Evolutionary conservation across 2,797 vertebrate species (phyloP).

Genomic region (Knipowitschia caucasica): DNA sequence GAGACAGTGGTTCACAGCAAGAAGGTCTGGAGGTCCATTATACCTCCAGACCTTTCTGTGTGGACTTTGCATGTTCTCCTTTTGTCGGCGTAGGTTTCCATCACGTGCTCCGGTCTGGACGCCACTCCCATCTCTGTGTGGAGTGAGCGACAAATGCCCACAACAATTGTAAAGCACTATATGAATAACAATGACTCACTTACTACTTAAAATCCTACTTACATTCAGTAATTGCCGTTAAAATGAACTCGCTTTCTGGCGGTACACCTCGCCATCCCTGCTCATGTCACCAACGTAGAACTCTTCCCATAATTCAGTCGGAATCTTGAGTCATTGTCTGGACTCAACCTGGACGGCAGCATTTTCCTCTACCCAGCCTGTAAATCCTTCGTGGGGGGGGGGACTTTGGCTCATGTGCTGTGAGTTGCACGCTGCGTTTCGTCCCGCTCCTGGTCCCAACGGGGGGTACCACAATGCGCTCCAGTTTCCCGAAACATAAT

Average conservation of each 20-base stretch:
- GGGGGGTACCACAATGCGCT: slow-evolving; percentile 56
- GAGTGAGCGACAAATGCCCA: no score
- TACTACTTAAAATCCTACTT: no score
- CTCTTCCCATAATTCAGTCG: slow-evolving; percentile 34
- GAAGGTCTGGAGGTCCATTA: no score
- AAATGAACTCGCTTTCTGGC: slow-evolving; percentile 32
- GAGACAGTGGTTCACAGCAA: no score
- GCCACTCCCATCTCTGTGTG: no score
- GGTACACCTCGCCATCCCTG: not conserved
- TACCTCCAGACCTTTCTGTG: no score
- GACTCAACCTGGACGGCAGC: slow-evolving; percentile 30
- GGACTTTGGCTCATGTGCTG: slow-evolving; percentile 41
- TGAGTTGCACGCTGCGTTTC: slow-evolving; percentile 47
- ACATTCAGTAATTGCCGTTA: no score
- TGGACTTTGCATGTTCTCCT: no score
- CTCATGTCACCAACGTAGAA: slow-evolving; percentile 27
- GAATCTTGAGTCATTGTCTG: slow-evolving; percentile 42
- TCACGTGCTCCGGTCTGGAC: no score
- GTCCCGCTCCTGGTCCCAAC: slow-evolving; percentile 51
- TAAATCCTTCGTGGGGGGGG: slow-evolving; percentile 18
- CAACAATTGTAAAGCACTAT: no score
- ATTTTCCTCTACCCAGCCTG: slow-evolving; percentile 28
- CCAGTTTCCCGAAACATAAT: slow-evolving; percentile 66
- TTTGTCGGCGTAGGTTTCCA: no score
- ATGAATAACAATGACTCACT: no score